Percentiles rank a stretch among this genome's conserved stretches.
phyloP scores from a whole-genome alignment of 2,797 vertebrate species.

The Linurgus olivaceus region DNA sequence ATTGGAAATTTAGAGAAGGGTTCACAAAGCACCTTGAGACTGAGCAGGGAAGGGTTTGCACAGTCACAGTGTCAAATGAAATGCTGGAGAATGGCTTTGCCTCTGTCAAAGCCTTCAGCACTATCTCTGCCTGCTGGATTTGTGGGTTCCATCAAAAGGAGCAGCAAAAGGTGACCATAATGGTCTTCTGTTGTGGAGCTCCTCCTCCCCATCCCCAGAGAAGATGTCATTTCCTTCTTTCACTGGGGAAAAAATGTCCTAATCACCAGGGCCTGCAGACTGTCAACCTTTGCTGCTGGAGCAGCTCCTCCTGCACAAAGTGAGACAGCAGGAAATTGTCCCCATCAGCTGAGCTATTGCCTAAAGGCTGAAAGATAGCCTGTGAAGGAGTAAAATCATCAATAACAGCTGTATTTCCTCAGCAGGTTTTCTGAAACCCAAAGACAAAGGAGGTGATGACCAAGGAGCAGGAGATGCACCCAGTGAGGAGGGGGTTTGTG shows the following conservation, averaged over 20 bases:
- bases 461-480: background rate
- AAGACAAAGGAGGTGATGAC: background rate
- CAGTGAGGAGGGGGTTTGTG: rapidly evolving
- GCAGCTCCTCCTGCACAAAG: background rate
- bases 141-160: background rate
- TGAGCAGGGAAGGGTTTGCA: background rate
- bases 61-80: background rate
- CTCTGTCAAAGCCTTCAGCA: background rate
- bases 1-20: background rate
- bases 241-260: slow-evolving; percentile 20
- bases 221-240: background rate
- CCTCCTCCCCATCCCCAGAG: background rate
- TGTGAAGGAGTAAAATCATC: background rate
- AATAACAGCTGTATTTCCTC: background rate
- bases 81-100: background rate
- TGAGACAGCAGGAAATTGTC: background rate
- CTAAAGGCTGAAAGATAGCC: background rate
- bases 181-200: background rate
- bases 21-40: rapidly evolving
- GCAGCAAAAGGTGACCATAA: background rate
- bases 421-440: background rate
- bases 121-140: background rate
- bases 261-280: background rate
- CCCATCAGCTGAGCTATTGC: background rate
- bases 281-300: background rate